Evolutionary conservation across 1,140 invertebrate genomes (phyloP).

Genomic region (Drosophila takahashii): DNA sequence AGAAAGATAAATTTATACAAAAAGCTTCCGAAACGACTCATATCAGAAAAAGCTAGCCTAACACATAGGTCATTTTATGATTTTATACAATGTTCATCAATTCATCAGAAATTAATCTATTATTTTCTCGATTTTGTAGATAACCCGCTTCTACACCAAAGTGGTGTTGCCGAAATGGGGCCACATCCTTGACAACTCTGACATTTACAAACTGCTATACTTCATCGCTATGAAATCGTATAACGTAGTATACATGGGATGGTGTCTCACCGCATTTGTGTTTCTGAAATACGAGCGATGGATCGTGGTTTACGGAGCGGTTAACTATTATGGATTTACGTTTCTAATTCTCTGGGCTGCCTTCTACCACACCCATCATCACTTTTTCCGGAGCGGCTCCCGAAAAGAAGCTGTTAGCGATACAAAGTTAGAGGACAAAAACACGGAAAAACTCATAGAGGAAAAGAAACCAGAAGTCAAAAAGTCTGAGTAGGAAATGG

Average conservation of each 20-base stretch:
- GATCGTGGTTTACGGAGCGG: constrained; percentile 86
- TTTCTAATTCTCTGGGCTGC: constrained; percentile 87
- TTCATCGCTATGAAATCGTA: constrained; percentile 90
- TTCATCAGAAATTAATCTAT: background rate
- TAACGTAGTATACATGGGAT: constrained; percentile 93
- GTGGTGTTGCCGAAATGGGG: constrained; percentile 62
- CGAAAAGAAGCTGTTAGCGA: constrained; percentile 10
- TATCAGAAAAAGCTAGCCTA: too few species aligned
- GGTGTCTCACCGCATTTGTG: constrained; percentile 92
- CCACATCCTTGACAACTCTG: constrained; percentile 76
- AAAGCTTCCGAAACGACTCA: too few species aligned
- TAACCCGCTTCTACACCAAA: constrained; percentile 59
- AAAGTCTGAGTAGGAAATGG: constrained; percentile 23
- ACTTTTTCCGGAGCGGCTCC: constrained; percentile 1
- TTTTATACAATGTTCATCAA: too few species aligned
- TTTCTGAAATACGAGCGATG: constrained; percentile 89
- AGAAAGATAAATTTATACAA: too few species aligned
- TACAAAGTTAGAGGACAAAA: background rate
- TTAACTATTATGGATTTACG: constrained; percentile 89
- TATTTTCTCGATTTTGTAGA: constrained; percentile 51
- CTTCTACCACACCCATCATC: constrained; percentile 43
- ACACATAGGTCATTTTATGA: too few species aligned
- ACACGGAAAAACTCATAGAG: background rate
- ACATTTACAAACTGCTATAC: constrained; percentile 84
- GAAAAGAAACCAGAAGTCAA: constrained; percentile 23